Base-by-base conservation (phyloP, 2,113 vertebrate species). In the Xenus cinereus region DNA sequence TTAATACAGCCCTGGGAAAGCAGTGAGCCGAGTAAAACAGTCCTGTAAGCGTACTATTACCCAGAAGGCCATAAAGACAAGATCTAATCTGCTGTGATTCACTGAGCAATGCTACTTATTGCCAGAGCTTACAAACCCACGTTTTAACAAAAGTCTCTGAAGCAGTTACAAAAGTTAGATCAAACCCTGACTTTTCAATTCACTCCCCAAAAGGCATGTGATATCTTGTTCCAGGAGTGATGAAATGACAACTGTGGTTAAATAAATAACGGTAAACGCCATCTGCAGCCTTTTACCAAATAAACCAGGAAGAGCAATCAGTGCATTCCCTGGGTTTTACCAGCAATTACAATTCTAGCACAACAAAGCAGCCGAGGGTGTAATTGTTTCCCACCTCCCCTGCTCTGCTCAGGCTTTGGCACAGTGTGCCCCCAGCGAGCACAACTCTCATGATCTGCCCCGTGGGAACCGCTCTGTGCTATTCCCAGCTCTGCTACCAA, bases 31-130 rank as follows among this genome's bases (percentile, higher is more conserved):
- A 67, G 48, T 33, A 32, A 75, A 92, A 75, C 48, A 74, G 51
- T 16, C 76, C 90, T 93, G 68, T 14, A 69, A 60, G 48, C 45
- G 81, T 35, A 69, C 93, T 50, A 30, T 37, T 63, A 86, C 79
- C 83, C 93, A 89, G 37, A 78, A 93, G 92, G 85, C 83, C 59
- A 27, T 28, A 86, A 72, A 90, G 86, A 93, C 83, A 95, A 84
- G 92, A 92, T 92, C 84, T 74, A 60, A 94, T 92, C 90, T 89
- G 90, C 80, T 54, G 51, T 87, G 88, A 92, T 68, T 96, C 93
- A 89, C 73, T 68, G 82, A 94, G 86, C 48, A 71, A 9, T 3
- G 39, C 64, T 67, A 3, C 83, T 77, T 63, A 64, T 3, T 90
- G 78, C 59, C 11, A 67, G 75, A 74, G n/a, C 63, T 89, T 48